Evolutionary conservation across 2,113 vertebrate species (phyloP).

Genomic region (Nycticorax nycticorax): DNA sequence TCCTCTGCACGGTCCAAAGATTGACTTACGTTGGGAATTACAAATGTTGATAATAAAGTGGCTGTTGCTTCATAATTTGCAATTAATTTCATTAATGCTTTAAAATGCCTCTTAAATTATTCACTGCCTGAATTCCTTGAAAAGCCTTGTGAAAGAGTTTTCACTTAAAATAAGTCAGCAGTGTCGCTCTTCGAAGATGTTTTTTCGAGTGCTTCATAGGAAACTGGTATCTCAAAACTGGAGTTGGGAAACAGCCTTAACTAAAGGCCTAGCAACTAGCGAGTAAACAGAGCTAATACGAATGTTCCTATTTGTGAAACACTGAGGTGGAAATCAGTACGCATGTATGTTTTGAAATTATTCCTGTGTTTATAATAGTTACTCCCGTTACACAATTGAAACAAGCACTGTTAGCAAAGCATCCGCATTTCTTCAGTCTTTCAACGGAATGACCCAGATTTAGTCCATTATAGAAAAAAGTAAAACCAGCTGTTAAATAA

Average conservation of each 20-base stretch:
- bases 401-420: neutral
- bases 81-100: neutral
- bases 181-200: neutral
- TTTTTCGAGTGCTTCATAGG: neutral
- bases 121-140: conserved; percentile 33
- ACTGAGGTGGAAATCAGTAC: conserved; percentile 16
- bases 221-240: neutral
- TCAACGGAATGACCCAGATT: neutral
- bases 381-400: conserved; percentile 17
- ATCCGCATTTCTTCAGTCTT: neutral
- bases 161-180: conserved; percentile 9
- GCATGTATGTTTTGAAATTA: neutral
- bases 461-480: neutral
- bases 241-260: conserved; percentile 36
- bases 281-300: conserved; percentile 7
- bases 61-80: neutral
- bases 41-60: neutral
- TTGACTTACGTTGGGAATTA: neutral
- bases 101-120: neutral
- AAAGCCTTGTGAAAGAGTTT: conserved; percentile 42
- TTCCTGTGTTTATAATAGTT: conserved; percentile 30
- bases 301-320: conserved; percentile 24
- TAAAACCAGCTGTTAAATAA: neutral
- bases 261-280: neutral
- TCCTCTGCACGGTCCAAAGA: neutral